phyloP scores from a whole-genome alignment of 2,888 invertebrate genomes.

The Himalopsyche kuldschensis region DNA sequence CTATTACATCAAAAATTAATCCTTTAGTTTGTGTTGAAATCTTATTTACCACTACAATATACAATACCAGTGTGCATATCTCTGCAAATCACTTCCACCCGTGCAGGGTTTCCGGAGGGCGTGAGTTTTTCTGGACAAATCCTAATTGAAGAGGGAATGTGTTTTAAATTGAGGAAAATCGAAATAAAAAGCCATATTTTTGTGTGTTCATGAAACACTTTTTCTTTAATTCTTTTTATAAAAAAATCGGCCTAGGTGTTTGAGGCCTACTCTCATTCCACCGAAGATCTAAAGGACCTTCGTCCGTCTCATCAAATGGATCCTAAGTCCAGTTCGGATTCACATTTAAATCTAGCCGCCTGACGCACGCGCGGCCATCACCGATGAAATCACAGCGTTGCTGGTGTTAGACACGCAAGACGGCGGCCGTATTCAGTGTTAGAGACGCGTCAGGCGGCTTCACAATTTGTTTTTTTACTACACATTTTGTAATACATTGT shows the following conservation, averaged over 20 bases:
- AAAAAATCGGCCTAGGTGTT: conserved; percentile 35
- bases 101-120: no score
- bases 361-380: background rate
- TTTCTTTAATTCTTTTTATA: conserved; percentile 33
- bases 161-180: background rate
- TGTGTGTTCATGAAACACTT: conserved; percentile 38
- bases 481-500: background rate
- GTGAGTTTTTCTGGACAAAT: no score
- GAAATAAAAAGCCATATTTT: conserved; percentile 24
- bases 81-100: no score
- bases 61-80: no score
- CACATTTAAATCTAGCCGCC: background rate
- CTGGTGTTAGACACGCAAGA: background rate
- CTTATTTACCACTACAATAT: no score
- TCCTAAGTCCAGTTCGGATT: background rate
- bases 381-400: background rate
- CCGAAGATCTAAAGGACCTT: conserved; percentile 4
- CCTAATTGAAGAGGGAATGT: no score
- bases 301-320: background rate
- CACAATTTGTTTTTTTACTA: background rate
- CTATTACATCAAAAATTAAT: no score
- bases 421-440: background rate
- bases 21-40: no score
- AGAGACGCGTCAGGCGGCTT: background rate
- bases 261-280: conserved; percentile 14